These are phyloP conservation scores for Bostrychus sinensis DNA, from an alignment of 2,113 vertebrate genomes.

Conservation along the genomic window DNA sequence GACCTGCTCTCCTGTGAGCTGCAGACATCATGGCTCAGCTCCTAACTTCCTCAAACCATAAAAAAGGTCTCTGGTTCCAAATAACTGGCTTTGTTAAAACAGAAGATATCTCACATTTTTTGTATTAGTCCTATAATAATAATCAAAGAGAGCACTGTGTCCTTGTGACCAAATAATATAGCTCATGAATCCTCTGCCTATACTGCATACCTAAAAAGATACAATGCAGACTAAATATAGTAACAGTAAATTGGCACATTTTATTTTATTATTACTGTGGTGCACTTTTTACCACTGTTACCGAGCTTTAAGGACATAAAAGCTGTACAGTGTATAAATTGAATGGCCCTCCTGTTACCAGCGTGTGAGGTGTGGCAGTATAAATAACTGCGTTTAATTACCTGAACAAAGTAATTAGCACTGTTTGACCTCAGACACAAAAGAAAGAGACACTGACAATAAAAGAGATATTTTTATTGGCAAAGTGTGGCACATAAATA, in stretches of 20 bases:
- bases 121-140: no score
- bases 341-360: neutral
- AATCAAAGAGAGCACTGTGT: no score
- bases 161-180: no score
- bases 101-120: no score
- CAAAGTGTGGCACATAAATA: neutral
- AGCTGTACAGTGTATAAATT: neutral
- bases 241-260: neutral
- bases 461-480: neutral
- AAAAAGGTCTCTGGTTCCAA: no score
- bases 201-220: no score
- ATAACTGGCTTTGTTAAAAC: no score
- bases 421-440: constrained; percentile 1
- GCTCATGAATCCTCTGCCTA: no score
- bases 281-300: neutral
- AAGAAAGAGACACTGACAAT: neutral
- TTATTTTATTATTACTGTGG: neutral
- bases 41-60: no score
- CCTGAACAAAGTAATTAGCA: constrained; percentile 1
- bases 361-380: neutral
- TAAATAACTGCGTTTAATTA: neutral
- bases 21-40: no score
- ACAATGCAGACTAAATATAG: no score
- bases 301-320: neutral
- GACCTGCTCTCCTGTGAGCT: no score